phyloP scores from a whole-genome alignment of 1,140 invertebrate species.

The Apis laboriosa region DNA sequence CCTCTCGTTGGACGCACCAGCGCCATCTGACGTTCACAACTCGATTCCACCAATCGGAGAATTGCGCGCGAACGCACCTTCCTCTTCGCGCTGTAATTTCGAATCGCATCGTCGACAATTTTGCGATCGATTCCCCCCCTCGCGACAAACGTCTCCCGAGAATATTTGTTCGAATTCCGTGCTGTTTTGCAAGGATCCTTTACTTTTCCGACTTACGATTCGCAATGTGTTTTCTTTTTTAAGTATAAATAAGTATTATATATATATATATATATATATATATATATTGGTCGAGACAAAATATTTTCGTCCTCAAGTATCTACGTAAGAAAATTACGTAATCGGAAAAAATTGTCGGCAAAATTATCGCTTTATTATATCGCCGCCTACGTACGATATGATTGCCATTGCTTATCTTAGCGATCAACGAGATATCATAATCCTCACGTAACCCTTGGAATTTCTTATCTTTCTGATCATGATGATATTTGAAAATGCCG shows the following conservation, averaged over 20 bases:
- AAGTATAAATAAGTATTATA: too few relatives aligned
- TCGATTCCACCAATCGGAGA: constrained; percentile 26
- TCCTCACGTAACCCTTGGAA: not conserved
- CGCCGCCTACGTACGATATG: not conserved
- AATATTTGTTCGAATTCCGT: not conserved
- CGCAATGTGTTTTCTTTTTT: too few relatives aligned
- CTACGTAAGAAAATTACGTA: constrained; percentile 9
- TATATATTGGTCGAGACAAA: not conserved
- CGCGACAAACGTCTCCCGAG: too few relatives aligned
- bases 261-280: too few relatives aligned
- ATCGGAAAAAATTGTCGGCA: not conserved
- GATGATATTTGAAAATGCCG: not conserved
- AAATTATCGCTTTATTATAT: not conserved
- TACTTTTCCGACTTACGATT: too few relatives aligned
- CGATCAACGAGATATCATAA: not conserved
- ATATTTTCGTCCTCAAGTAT: not conserved
- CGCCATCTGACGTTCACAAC: constrained; percentile 3
- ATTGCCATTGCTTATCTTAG: not conserved
- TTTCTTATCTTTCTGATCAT: not conserved
- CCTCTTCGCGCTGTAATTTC: not conserved
- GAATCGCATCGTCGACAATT: not conserved
- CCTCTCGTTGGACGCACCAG: not conserved
- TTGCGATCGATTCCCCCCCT: not conserved
- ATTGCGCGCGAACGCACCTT: constrained; percentile 31
- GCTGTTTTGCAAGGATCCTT: too few relatives aligned